Evolutionary conservation across 2,888 invertebrate species (phyloP), one percentile per base, ranked within the genome.

Genomic region (Bugulina stolonifera): DNA sequence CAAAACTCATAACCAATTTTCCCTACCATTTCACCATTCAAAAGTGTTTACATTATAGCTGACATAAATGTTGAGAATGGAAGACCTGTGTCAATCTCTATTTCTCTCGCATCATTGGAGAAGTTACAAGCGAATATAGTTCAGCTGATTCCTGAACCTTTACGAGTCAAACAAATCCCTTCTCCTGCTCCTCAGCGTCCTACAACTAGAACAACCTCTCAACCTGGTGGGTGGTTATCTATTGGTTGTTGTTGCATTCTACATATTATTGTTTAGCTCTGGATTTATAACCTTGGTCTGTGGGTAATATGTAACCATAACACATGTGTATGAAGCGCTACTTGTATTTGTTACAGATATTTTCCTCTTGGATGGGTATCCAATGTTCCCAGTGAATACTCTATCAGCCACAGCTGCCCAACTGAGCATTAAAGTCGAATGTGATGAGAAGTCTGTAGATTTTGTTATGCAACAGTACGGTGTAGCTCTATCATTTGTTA

Each of bases 11-110:
- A n/a, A n/a, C n/a, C n/a, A n/a, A n/a, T n/a, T n/a, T n/a, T n/a
- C n/a, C n/a, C n/a, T n/a, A n/a, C n/a, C n/a, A n/a, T n/a, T n/a
- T n/a, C n/a, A n/a, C n/a, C n/a, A n/a, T n/a, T n/a, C n/a, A n/a
- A n/a, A n/a, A n/a, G n/a, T n/a, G n/a, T n/a, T n/a, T n/a, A n/a
- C n/a, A n/a, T 32, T 64, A 14, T 27, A 64, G 64, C 64, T 64
- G 64, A 64, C 29, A 34, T 64, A 64, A 64, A 27, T n/a, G 32
- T 64, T 25, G 64, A 22, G 5, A 64, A 32, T 64, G 64, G 27
- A 14, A 64, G 64, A 32, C 64, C 64, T 14, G 64, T 64, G 5
- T 14, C 22, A 27, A 64, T 64, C 5, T 14, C 64, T 14, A 14
- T 64, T 14, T 27, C 64, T 32, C 5, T 64, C 2, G 27, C 3